A percentile compares a stretch with the other conserved stretches of the same genome.
Conservation (phyloP, 1,140 invertebrate genomes). For the Oscheius sp. region DNA sequence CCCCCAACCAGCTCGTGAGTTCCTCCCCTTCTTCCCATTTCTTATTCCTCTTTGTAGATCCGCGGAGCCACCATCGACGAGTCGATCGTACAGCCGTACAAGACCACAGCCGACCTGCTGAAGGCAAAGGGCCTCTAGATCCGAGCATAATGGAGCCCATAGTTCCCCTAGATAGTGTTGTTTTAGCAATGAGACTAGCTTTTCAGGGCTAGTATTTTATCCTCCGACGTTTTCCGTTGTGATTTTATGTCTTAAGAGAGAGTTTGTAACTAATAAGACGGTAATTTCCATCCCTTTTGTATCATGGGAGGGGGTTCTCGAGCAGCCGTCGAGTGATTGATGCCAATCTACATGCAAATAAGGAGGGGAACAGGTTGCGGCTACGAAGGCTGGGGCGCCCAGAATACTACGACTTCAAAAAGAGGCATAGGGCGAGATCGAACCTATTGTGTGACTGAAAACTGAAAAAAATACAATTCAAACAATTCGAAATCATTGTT, state of each 20-base stretch:
- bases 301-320: no score
- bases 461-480: background rate
- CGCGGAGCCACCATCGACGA: conserved; percentile 67
- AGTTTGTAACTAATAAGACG: no score
- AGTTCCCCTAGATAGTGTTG: no score
- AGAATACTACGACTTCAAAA: no score
- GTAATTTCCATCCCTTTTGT: no score
- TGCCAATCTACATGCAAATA: background rate
- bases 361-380: background rate
- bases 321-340: no score
- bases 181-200: no score
- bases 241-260: no score
- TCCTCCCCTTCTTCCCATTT: background rate
- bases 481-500: background rate
- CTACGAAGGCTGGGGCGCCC: background rate
- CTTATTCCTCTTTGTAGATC: conserved; percentile 59
- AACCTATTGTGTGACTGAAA: background rate
- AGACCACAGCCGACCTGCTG: conserved; percentile 52
- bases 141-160: background rate
- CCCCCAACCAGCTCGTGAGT: conserved; percentile 65
- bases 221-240: no score
- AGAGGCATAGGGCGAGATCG: no score
- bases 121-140: conserved; percentile 29
- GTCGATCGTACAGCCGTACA: conserved; percentile 48
- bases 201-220: no score